Conservation (phyloP, 2,888 invertebrate genomes). For the Blera fallax region DNA sequence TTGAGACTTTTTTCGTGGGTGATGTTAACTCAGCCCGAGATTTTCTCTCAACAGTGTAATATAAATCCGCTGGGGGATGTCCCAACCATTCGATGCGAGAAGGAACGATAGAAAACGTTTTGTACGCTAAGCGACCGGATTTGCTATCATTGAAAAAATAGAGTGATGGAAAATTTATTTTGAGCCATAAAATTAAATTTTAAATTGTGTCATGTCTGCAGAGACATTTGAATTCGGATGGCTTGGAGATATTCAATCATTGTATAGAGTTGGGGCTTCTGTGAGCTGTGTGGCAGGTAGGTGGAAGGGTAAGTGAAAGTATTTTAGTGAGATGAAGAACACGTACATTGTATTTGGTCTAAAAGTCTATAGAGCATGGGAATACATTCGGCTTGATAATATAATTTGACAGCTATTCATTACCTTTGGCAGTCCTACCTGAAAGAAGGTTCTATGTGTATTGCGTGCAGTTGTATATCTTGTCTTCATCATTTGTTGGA, state of each 20-base stretch:
- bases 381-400: not conserved
- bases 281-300: not conserved
- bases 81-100: conserved; percentile 34
- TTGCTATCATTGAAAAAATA: conserved; percentile 47
- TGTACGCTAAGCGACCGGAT: conserved; percentile 51
- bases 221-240: not conserved
- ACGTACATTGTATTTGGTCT: not conserved
- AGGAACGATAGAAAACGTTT: conserved; percentile 12
- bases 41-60: conserved; percentile 47
- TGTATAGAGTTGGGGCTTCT: not conserved
- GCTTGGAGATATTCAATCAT: not conserved
- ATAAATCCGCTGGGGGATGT: conserved; percentile 50
- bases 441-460: no score
- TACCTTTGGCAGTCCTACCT: not conserved
- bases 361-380: not conserved
- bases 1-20: conserved; percentile 18
- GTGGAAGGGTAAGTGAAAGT: not conserved
- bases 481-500: no score
- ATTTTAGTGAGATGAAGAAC: not conserved
- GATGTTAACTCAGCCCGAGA: conserved; percentile 51
- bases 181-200: conserved; percentile 51
- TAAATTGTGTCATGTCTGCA: conserved; percentile 35
- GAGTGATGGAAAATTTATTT: conserved; percentile 42
- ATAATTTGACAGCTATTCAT: not conserved
- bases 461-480: no score